A percentile compares a stretch with the other conserved stretches of the same genome.
Conservation (phyloP, 2,113 vertebrate genomes). For the Scomber colias region DNA sequence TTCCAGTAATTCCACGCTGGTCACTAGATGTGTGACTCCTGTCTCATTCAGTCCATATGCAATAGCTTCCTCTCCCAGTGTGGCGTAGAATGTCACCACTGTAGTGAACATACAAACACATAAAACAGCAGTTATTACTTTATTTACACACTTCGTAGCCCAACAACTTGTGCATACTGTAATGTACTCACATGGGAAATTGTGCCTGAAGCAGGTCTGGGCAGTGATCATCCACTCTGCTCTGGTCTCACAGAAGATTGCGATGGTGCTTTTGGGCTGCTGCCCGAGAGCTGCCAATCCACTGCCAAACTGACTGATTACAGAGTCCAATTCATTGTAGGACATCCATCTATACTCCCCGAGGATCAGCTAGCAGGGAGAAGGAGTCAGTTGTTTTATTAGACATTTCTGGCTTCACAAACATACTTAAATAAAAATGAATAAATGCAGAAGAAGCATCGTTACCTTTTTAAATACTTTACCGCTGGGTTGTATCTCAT, state of each 20-base stretch:
- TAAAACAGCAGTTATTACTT: background rate
- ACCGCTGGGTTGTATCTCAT: slow-evolving; percentile 93
- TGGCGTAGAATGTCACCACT: slow-evolving; percentile 98
- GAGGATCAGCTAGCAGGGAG: slow-evolving; percentile 89
- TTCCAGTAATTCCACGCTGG: slow-evolving; percentile 93
- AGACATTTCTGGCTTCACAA: slow-evolving; percentile 1
- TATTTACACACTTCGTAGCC: background rate
- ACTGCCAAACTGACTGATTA: slow-evolving; percentile 86
- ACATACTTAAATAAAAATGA: background rate
- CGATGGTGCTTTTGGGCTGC: slow-evolving; percentile 89
- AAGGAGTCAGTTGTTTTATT: background rate
- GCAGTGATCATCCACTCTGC: slow-evolving; percentile 97
- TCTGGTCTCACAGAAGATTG: slow-evolving; percentile 97
- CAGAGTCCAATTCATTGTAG: slow-evolving; percentile 88
- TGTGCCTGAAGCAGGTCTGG: slow-evolving; percentile 94
- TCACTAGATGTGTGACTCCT: slow-evolving; percentile 92
- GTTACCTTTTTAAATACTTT: slow-evolving; percentile 99
- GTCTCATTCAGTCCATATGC: slow-evolving; percentile 94
- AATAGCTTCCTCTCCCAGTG: slow-evolving; percentile 94
- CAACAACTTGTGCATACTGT: background rate
- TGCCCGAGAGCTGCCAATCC: slow-evolving; percentile 91
- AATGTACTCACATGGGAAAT: slow-evolving; percentile 91
- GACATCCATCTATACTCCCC: slow-evolving; percentile 93
- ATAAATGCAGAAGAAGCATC: rapidly evolving
- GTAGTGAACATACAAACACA: slow-evolving; percentile 15